These are phyloP conservation scores for Condylostylus longicornis DNA, from an alignment of 1,140 invertebrate species.

Conservation along the genomic window DNA sequence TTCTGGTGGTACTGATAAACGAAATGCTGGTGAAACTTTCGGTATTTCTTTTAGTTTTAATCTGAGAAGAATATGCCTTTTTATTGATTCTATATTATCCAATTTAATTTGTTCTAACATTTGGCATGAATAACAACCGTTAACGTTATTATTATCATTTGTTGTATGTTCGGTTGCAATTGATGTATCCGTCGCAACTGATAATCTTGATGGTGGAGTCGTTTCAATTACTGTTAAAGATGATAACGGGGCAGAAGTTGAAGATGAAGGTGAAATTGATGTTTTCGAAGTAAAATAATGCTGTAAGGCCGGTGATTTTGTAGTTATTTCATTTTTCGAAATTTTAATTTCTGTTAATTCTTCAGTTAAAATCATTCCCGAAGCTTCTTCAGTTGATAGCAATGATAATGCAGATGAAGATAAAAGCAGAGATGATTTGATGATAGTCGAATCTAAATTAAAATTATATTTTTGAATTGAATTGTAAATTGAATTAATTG, in stretches of 20 bases:
- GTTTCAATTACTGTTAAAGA: not conserved
- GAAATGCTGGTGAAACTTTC: slow-evolving; percentile 21
- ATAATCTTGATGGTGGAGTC: not conserved
- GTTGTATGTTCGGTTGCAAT: too few relatives aligned
- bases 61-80: slow-evolving; percentile 24
- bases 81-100: slow-evolving; percentile 25
- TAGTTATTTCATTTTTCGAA: too few relatives aligned
- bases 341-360: too few relatives aligned
- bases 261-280: not conserved
- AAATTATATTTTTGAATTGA: too few relatives aligned
- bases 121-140: slow-evolving; percentile 11
- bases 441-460: too few relatives aligned
- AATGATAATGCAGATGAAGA: not conserved
- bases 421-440: too few relatives aligned
- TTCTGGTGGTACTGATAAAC: slow-evolving; percentile 19
- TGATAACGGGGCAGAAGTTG: not conserved
- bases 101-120: slow-evolving; percentile 21
- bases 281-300: not conserved
- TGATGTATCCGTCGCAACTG: not conserved
- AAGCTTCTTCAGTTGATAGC: not conserved
- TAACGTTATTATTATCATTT: not conserved
- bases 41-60: slow-evolving; percentile 20
- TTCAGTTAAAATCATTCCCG: not conserved
- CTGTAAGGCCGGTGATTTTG: not conserved
- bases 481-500: too few relatives aligned